Percentiles rank a stretch among this genome's conserved stretches.
Evolutionary conservation across 1,140 invertebrate species (phyloP).

Genomic region (Ceratina australensis): DNA sequence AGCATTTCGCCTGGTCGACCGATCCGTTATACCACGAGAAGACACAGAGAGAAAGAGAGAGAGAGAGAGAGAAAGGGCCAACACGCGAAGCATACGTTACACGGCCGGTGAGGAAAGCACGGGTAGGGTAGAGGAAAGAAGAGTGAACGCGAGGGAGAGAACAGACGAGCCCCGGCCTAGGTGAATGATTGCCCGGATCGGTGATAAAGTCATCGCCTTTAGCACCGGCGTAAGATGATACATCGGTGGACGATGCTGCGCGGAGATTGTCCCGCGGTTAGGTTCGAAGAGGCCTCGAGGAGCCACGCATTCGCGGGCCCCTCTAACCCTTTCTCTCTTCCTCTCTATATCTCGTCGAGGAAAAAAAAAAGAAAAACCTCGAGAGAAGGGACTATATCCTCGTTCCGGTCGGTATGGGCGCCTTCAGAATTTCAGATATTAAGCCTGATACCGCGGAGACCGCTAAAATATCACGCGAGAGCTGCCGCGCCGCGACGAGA

Average conservation of each 20-base stretch:
- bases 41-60: not conserved
- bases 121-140: slow-evolving; percentile 5
- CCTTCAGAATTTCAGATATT: slow-evolving; percentile 68
- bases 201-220: slow-evolving; percentile 80
- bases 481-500: slow-evolving; percentile 34
- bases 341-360: not conserved
- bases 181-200: slow-evolving; percentile 80
- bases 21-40: slow-evolving; percentile 40
- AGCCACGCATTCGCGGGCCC: slow-evolving; percentile 33
- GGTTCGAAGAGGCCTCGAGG: slow-evolving; percentile 36
- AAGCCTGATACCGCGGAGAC: slow-evolving; percentile 58
- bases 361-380: not conserved
- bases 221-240: slow-evolving; percentile 79
- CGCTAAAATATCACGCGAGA: slow-evolving; percentile 61
- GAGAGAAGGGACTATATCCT: slow-evolving; percentile 17
- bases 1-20: not conserved
- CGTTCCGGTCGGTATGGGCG: slow-evolving; percentile 58
- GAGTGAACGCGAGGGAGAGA: slow-evolving; percentile 26
- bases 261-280: slow-evolving; percentile 69
- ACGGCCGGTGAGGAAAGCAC: slow-evolving; percentile 31
- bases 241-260: slow-evolving; percentile 76
- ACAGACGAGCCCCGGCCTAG: slow-evolving; percentile 38
- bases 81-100: slow-evolving; percentile 49
- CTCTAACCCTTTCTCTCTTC: not conserved
- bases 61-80: not conserved